Base-by-base conservation (phyloP, 2,113 vertebrate genomes). In the Hippoglossus stenolepis region DNA sequence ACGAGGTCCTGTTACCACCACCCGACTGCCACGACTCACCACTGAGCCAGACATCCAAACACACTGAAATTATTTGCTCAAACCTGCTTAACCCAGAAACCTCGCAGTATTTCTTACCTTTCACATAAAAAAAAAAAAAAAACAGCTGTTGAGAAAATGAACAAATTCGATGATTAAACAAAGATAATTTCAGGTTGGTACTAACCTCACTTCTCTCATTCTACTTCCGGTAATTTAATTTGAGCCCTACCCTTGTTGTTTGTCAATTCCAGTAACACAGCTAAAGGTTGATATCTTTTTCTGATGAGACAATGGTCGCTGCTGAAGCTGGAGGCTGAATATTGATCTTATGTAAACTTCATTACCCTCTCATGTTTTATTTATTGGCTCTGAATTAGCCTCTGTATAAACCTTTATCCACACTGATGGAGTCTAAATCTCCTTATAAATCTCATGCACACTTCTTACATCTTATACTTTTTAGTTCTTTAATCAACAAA, bases 311-410 rank as follows among this genome's bases (percentile, higher is more conserved):
- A 24, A 61, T 20, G 6, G 35, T 73, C 10, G 13, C 57, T 35
- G n/a, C 74, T 51, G 26, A 73, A 49, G 78, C 85, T 77, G 38
- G 51, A 61, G 64, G 73, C 73, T 73, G n/a, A n/a, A 18, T 83
- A 84, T 85, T 65, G 77, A 90, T 87, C 45, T 26, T 49, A 54
- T 64, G 85, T 83, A 63, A 86, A 72, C 69, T 70, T 78, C 26
- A 72, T 17, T 72, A 53, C 85, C 65, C 59, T 24, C 66, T 67
- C 59, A 78, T 80, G 70, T 80, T 85, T 83, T 84, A 80, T 87
- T 70, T 51, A 83, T 65, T 2, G 54, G 54, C 63, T 69, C 61
- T 73, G 54, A 73, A 82, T 79, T 59, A 67, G 31, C 5, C 26
- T 71, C 61, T 35, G 26, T 26, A 4, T 57, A n/a, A 43, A 62